A percentile compares a stretch with the other conserved stretches of the same genome.
These are phyloP conservation scores for Tinamus major DNA, from an alignment of 2,797 vertebrate species.

Conservation along the genomic window DNA sequence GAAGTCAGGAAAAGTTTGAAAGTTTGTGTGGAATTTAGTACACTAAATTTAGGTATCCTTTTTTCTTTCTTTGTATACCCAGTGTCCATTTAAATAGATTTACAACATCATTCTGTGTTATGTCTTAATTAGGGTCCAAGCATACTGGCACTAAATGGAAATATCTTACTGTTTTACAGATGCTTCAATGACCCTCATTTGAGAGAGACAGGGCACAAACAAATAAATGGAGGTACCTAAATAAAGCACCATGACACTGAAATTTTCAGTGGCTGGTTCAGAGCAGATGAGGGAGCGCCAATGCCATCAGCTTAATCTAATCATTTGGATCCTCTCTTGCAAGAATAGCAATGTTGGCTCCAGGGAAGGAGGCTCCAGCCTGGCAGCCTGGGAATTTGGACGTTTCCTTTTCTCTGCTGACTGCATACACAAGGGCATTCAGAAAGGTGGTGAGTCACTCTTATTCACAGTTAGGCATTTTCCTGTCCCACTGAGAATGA, in stretches of 20 bases:
- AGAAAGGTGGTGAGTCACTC: background rate
- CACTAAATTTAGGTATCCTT: background rate
- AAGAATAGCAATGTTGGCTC: background rate
- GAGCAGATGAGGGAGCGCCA: background rate
- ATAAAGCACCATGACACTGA: background rate
- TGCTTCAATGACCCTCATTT: background rate
- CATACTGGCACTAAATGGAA: slow-evolving; percentile 15
- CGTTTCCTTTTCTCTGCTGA: background rate
- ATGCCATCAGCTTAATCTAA: background rate
- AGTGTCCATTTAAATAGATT: background rate
- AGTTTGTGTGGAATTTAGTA: background rate
- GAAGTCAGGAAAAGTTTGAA: background rate
- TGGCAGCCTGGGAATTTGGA: background rate
- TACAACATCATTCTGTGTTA: background rate
- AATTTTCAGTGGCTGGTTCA: background rate
- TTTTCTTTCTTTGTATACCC: background rate
- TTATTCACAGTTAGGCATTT: background rate
- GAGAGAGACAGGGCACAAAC: background rate
- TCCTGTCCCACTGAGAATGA: background rate
- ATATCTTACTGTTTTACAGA: slow-evolving; percentile 8
- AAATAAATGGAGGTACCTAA: background rate
- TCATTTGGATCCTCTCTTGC: background rate
- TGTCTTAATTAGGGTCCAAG: slow-evolving; percentile 29
- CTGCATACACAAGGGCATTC: background rate
- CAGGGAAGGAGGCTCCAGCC: background rate